These are phyloP conservation scores for Triplophysa bombifrons DNA, from an alignment of 2,797 vertebrate genomes.

Conservation along the genomic window DNA sequence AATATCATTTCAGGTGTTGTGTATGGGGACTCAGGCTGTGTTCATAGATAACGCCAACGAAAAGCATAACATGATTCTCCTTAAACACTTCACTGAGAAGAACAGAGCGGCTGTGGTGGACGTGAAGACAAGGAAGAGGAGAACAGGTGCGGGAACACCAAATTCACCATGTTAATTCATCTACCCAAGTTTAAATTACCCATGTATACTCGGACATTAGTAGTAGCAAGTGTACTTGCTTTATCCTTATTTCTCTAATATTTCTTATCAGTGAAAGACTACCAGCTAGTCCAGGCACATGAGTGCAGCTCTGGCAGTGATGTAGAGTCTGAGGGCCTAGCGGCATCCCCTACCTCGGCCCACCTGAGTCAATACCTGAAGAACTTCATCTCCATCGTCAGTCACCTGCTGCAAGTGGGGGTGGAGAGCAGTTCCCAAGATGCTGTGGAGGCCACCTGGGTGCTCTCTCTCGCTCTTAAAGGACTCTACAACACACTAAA, in stretches of 20 bases:
- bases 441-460: conserved; percentile 95
- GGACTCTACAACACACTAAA: conserved; percentile 94
- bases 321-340: conserved; percentile 43
- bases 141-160: conserved; percentile 81
- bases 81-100: conserved; percentile 97
- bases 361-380: conserved; percentile 86
- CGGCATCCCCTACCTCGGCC: conserved; percentile 57
- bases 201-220: not conserved
- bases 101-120: conserved; percentile 95
- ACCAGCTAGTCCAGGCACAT: conserved; percentile 87
- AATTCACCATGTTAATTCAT: not conserved
- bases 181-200: not conserved
- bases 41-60: conserved; percentile 97
- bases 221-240: not conserved
- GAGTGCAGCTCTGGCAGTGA: conserved; percentile 66
- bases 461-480: conserved; percentile 91
- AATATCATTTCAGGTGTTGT: conserved; percentile 82
- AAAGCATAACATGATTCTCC: conserved; percentile 90
- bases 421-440: conserved; percentile 83
- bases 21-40: conserved; percentile 93
- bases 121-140: conserved; percentile 93
- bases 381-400: conserved; percentile 89
- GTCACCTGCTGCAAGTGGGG: conserved; percentile 85
- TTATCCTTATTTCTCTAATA: not conserved
- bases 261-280: conserved; percentile 87